Evolutionary conservation across 2,113 vertebrate species (phyloP).

Genomic region (Notiomystis cincta): DNA sequence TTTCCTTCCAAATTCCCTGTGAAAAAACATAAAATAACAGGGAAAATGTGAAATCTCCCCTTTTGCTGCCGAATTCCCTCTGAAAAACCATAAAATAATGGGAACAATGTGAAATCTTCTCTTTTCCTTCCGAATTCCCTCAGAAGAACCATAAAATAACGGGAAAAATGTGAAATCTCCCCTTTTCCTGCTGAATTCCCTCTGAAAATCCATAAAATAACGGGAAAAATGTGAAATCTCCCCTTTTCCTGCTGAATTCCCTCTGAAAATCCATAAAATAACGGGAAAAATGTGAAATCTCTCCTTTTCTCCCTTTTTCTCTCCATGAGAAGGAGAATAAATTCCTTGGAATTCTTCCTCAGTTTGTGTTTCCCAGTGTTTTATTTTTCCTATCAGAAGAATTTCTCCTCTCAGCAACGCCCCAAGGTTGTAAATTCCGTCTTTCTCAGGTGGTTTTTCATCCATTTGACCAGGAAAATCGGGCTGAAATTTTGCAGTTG

Average conservation of each 20-base stretch:
- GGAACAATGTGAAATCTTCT: background rate
- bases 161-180: background rate
- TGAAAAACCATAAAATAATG: too few relatives aligned
- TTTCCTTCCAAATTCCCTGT: too few relatives aligned
- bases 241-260: too few relatives aligned
- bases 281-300: background rate
- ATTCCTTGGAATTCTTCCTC: background rate
- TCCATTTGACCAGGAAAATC: fast-evolving
- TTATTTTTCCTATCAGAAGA: background rate
- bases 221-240: background rate
- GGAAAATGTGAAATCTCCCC: background rate
- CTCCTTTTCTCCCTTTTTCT: too few relatives aligned
- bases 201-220: too few relatives aligned
- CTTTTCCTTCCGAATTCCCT: too few relatives aligned
- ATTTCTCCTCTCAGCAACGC: background rate
- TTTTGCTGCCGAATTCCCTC: too few relatives aligned
- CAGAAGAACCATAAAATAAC: too few relatives aligned
- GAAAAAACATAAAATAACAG: too few relatives aligned
- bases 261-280: too few relatives aligned
- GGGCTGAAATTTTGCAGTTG: background rate
- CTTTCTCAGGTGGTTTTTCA: background rate
- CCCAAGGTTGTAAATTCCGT: background rate
- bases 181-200: too few relatives aligned
- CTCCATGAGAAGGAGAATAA: background rate
- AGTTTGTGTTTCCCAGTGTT: fast-evolving